Conservation (phyloP, 2,113 vertebrate species). For the Salvelinus namaycush region DNA sequence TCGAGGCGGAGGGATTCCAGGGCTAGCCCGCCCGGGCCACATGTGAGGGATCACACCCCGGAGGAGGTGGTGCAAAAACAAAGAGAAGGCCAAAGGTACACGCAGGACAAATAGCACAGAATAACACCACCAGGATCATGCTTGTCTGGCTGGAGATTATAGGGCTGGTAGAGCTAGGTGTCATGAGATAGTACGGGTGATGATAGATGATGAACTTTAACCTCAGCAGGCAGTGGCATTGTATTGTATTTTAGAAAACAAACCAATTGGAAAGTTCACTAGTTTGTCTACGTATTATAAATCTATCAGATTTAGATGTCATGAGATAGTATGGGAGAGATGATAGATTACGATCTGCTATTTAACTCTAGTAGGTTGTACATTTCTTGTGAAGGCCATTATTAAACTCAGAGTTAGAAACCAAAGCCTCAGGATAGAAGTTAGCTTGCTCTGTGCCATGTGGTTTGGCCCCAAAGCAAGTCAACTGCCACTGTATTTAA, state of each 20-base stretch:
- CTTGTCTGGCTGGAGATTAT: background rate
- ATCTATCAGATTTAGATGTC: too few species aligned
- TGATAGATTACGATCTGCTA: too few species aligned
- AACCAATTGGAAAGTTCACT: background rate
- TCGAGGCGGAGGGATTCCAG: constrained; percentile 57
- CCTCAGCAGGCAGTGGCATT: background rate
- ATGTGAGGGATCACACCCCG: constrained; percentile 53
- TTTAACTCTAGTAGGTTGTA: too few species aligned
- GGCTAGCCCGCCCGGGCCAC: constrained; percentile 53
- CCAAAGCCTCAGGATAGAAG: too few species aligned
- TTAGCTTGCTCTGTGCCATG: too few species aligned
- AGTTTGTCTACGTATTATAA: too few species aligned
- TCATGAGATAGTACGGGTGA: too few species aligned
- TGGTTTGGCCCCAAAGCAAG: too few species aligned
- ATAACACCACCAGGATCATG: constrained; percentile 37
- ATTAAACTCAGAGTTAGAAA: too few species aligned
- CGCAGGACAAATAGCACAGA: constrained; percentile 43
- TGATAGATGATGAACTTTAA: background rate
- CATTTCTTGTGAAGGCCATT: too few species aligned
- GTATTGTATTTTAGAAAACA: background rate
- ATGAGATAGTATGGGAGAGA: too few species aligned
- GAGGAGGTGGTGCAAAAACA: constrained; percentile 57
- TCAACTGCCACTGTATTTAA: too few species aligned
- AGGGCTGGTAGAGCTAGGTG: background rate
- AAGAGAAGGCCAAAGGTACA: constrained; percentile 39